Percentiles rank a stretch among this genome's conserved stretches.
Conservation (phyloP, 2,888 invertebrate genomes). For the Nephrotoma appendiculata region DNA sequence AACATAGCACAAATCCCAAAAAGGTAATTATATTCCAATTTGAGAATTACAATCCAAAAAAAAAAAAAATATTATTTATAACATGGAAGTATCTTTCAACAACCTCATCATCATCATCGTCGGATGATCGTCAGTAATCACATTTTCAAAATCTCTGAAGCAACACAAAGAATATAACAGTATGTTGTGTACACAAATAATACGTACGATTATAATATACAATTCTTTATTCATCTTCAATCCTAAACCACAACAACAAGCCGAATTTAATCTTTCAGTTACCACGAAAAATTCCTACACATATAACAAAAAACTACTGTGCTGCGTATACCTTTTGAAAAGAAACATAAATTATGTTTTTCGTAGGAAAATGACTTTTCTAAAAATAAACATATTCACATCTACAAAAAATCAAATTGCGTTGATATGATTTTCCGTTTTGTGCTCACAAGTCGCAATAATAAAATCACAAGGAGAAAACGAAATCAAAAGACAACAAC, state of each 20-base stretch:
- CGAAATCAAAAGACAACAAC: background rate
- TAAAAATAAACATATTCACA: background rate
- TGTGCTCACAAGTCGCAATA: background rate
- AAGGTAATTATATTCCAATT: background rate
- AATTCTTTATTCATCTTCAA: background rate
- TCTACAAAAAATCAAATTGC: background rate
- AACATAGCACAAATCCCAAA: background rate
- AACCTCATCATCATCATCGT: background rate
- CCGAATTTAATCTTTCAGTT: background rate
- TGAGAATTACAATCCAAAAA: background rate
- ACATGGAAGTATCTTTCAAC: background rate
- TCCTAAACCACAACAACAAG: background rate
- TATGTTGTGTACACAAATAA: background rate
- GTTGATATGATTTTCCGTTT: background rate
- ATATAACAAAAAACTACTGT: background rate
- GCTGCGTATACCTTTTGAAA: background rate
- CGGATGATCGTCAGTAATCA: background rate
- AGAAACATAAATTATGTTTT: background rate
- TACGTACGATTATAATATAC: background rate
- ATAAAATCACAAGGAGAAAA: background rate
- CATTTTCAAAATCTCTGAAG: background rate
- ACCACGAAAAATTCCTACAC: background rate
- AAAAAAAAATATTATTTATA: background rate
- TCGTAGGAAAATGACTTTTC: background rate
- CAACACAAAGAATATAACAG: background rate